A percentile compares a stretch with the other conserved stretches of the same genome.
Conservation (phyloP, 2,113 vertebrate species). For the Pavo muticus region DNA sequence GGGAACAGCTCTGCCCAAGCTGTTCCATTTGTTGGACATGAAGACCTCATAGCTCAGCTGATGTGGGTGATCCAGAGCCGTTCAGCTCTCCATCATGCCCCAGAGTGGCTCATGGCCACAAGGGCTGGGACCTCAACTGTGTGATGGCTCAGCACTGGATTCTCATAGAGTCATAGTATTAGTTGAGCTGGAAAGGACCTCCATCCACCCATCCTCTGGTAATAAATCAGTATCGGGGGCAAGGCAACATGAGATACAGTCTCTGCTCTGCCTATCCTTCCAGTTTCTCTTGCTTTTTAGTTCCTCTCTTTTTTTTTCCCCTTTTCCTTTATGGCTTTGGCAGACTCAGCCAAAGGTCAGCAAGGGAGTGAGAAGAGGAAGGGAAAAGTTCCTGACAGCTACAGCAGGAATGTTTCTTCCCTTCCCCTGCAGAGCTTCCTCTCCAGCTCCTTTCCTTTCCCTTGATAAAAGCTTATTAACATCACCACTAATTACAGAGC, state of each 20-base stretch:
- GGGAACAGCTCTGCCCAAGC: background rate
- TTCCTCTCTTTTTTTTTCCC: background rate
- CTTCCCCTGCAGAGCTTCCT: slow-evolving; percentile 7
- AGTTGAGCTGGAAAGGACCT: background rate
- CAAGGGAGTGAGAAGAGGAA: slow-evolving; percentile 16
- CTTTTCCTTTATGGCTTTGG: slow-evolving; percentile 16
- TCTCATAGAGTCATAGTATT: background rate
- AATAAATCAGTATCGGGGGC: background rate
- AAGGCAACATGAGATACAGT: background rate
- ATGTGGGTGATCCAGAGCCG: background rate
- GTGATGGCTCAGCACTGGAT: background rate
- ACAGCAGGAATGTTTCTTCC: slow-evolving; percentile 36
- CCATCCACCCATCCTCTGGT: background rate
- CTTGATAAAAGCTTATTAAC: background rate
- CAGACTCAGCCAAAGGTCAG: slow-evolving; percentile 51
- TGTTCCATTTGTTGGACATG: background rate
- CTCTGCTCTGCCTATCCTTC: background rate
- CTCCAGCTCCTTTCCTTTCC: background rate
- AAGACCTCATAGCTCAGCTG: background rate
- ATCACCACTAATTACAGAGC: background rate
- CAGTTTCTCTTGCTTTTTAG: background rate
- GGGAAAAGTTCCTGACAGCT: slow-evolving; percentile 19
- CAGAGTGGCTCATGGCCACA: background rate
- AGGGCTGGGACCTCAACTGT: background rate
- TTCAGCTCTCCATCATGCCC: background rate